Percentiles rank a stretch among this genome's conserved stretches.
Conservation (phyloP, 2,113 vertebrate genomes). For the Candoia aspera region DNA sequence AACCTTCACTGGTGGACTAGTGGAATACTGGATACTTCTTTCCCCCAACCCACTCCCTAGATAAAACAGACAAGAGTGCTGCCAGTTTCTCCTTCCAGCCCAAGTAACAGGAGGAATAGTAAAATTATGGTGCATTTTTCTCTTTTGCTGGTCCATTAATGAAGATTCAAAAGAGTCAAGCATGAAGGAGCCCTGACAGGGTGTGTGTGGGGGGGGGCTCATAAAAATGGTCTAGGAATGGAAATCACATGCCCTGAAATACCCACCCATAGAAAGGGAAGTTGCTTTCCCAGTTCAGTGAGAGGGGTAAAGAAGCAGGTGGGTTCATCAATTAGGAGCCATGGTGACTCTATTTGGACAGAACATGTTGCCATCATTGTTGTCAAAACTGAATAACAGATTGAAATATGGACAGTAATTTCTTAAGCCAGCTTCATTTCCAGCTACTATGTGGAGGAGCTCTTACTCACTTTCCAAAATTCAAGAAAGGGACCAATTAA, state of each 20-base stretch:
- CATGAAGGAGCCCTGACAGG: background rate
- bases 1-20: background rate
- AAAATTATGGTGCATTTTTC: background rate
- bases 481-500: background rate
- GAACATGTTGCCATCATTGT: background rate
- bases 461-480: background rate
- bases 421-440: background rate
- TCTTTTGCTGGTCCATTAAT: background rate
- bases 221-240: too few species aligned
- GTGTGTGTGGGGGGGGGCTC: background rate
- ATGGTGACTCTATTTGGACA: background rate
- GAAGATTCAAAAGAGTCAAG: background rate
- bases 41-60: background rate
- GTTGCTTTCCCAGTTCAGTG: background rate
- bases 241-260: background rate
- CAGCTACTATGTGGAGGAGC: background rate
- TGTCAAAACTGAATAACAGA: background rate
- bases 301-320: background rate
- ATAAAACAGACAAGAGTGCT: background rate
- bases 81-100: background rate
- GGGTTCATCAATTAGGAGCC: background rate
- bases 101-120: background rate
- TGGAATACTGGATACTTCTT: background rate
- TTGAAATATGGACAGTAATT: background rate
- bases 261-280: background rate